phyloP scores from a whole-genome alignment of 1,140 invertebrate species.

The Papilio polyxenes region DNA sequence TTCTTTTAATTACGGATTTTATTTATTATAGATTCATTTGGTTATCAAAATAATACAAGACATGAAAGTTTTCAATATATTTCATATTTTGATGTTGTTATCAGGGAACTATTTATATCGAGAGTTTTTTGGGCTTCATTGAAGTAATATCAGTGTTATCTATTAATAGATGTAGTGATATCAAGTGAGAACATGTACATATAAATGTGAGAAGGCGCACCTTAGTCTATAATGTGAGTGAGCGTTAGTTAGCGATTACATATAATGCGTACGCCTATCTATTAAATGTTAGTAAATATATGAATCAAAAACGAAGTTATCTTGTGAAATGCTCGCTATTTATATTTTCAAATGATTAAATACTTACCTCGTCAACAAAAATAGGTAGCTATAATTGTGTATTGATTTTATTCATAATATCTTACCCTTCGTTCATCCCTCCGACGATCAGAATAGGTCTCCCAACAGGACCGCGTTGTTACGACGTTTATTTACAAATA shows the following conservation, averaged over 20 bases:
- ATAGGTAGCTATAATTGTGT: background rate
- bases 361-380: background rate
- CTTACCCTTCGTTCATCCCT: conserved; percentile 1
- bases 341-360: background rate
- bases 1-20: no score
- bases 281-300: no score
- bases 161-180: conserved; percentile 1
- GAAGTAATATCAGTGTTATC: background rate
- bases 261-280: no score
- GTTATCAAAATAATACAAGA: no score
- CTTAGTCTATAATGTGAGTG: background rate
- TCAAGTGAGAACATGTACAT: background rate
- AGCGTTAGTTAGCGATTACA: background rate
- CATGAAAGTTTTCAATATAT: no score
- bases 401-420: background rate
- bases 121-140: background rate
- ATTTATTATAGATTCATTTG: no score
- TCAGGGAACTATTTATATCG: background rate
- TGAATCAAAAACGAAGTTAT: no score
- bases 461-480: background rate
- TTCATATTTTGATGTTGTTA: background rate
- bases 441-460: background rate
- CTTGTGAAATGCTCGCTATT: no score
- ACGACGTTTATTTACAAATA: background rate
- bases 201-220: background rate